Evolutionary conservation across 1,140 invertebrate genomes (phyloP).

Genomic region (Drosophila melanica): DNA sequence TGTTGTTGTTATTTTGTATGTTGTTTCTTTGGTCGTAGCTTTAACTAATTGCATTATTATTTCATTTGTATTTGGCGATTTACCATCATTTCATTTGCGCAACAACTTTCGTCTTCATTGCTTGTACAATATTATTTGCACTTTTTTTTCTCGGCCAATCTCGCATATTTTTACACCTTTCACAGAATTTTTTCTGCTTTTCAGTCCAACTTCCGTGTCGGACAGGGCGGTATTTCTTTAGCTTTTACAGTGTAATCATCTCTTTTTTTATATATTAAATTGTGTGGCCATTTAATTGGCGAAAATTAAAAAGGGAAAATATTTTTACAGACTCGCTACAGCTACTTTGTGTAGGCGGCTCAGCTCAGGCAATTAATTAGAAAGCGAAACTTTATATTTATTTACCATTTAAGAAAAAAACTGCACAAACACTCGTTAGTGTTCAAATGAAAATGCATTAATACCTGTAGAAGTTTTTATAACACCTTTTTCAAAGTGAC

Average conservation of each 20-base stretch:
- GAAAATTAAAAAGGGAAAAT: conserved; percentile 81
- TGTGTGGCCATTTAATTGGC: conserved; percentile 73
- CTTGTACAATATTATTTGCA: conserved; percentile 39
- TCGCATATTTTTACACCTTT: conserved; percentile 72
- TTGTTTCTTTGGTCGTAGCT: conserved; percentile 16
- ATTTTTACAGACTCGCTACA: conserved; percentile 38
- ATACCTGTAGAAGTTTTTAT: conserved; percentile 29
- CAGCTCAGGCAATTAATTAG: conserved; percentile 75
- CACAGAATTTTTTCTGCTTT: conserved; percentile 59
- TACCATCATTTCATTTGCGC: conserved; percentile 75
- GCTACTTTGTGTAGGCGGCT: conserved; percentile 66
- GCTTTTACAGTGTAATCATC: conserved; percentile 54
- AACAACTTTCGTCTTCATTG: conserved; percentile 81
- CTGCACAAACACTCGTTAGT: conserved; percentile 20
- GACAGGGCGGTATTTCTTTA: conserved; percentile 10
- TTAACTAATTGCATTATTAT: conserved; percentile 76
- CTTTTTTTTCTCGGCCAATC: conserved; percentile 26
- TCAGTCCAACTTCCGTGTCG: conserved; percentile 59
- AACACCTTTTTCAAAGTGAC: conserved; percentile 15
- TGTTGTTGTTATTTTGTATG: neutral
- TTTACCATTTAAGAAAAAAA: conserved; percentile 16
- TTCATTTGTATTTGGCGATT: conserved; percentile 73
- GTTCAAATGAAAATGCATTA: conserved; percentile 32
- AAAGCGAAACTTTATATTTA: conserved; percentile 75
- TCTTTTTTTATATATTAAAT: conserved; percentile 43